Conservation (phyloP, 2,888 invertebrate species). For the Epistrophella euchroma region DNA sequence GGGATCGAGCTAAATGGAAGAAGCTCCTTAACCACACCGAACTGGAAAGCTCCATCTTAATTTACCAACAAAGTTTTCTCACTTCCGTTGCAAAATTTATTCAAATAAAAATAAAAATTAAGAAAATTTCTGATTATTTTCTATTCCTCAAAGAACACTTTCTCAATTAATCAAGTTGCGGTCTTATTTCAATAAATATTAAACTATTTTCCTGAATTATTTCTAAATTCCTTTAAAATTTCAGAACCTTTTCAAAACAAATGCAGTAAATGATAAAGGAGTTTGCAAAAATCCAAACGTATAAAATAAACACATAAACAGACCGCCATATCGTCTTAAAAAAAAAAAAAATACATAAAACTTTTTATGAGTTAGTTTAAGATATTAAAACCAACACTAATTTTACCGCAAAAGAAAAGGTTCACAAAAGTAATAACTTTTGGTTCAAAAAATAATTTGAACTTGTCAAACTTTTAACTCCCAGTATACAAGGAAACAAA, state of each 20-base stretch:
- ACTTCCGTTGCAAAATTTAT: too few species aligned
- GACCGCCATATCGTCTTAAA: background rate
- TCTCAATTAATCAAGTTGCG: background rate
- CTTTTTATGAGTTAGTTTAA: constrained; percentile 6
- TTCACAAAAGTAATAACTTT: background rate
- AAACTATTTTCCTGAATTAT: background rate
- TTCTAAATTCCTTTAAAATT: background rate
- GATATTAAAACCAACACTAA: constrained; percentile 11
- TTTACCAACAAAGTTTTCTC: too few species aligned
- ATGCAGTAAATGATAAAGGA: background rate
- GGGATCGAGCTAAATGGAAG: too few species aligned
- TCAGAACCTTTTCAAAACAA: background rate
- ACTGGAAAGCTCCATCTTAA: too few species aligned
- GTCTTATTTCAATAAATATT: background rate
- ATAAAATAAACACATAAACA: background rate
- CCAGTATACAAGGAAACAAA: background rate
- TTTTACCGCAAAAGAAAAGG: background rate
- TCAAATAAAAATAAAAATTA: too few species aligned
- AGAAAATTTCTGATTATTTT: too few species aligned
- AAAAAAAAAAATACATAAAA: background rate
- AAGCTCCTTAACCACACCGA: too few species aligned
- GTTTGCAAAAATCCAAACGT: background rate
- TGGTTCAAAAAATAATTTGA: constrained; percentile 1
- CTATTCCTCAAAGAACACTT: too few species aligned
- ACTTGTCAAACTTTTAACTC: background rate